Evolutionary conservation across 2,113 vertebrate species (phyloP), one percentile per base, ranked within the genome.

Genomic region (Corythornis vintsioides): DNA sequence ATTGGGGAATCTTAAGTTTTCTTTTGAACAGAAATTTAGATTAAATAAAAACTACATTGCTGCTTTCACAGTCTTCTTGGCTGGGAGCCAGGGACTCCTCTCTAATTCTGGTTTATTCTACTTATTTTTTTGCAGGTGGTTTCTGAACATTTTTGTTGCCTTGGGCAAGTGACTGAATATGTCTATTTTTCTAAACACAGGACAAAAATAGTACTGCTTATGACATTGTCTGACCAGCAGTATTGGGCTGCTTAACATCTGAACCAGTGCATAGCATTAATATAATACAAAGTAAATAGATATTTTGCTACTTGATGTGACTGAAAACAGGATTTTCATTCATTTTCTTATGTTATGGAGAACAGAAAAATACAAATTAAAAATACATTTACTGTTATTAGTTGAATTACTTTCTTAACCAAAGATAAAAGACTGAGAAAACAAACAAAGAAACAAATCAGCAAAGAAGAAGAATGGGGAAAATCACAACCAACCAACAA

Each of bases 41-140:
- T 96, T 90, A 93, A 92, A 96, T 90, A 90, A 92, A 94, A 96
- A 92, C 81, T 96, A 88, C 76, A 88, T 88, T 72, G 65, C 61
- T 94, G 29, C 69, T 95, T 94, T 93, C 80, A 90, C 96, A 93
- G 55, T 18, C 53, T 82, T 69, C 56, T 86, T 95, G 93, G 69
- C 72, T 92, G 43, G 56, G 16, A 83, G 29, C 79, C 94, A 96
- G 8, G 18, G 48, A 69, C 20, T 75, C 48, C 29, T 69, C 56
- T 90, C 86, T 60, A 93, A 86, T 88, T 95, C 77, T 86, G 72
- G 26, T 73, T 74, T 93, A 83, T 70, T 83, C 60, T 93, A 19
- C 40, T 94, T 95, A 90, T 88, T 90, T 86, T 86, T 95, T 93
- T 96, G 72, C 92, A 95, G 88, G 95, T 93, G 92, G 47, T 88